Percentiles rank a stretch among this genome's conserved stretches.
Evolutionary conservation across 2,888 invertebrate genomes (phyloP).

Genomic region (Malacosoma neustria): DNA sequence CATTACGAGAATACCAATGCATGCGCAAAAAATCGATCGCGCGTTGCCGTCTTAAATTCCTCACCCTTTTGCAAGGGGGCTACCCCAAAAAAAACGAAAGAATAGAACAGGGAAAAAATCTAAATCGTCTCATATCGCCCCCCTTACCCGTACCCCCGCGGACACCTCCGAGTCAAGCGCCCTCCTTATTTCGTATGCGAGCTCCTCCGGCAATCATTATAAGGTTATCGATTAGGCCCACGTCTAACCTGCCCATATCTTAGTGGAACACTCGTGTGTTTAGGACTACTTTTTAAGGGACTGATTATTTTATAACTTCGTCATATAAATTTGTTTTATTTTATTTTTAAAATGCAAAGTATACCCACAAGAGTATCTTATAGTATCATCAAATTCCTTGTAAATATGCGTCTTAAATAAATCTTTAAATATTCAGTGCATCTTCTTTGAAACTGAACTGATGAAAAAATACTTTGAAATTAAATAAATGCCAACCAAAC

Average conservation of each 20-base stretch:
- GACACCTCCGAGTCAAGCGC: conserved; percentile 67
- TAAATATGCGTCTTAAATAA: too few species aligned
- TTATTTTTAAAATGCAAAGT: too few species aligned
- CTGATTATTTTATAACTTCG: conserved; percentile 11
- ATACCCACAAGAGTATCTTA: conserved; percentile 1
- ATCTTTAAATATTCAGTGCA: too few species aligned
- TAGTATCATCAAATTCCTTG: neutral
- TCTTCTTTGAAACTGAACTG: too few species aligned
- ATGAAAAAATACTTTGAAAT: too few species aligned
- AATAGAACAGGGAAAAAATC: conserved; percentile 75
- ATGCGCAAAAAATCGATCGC: conserved; percentile 74
- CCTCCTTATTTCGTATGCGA: conserved; percentile 77
- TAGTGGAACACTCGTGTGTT: conserved; percentile 55
- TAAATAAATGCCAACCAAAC: too few species aligned
- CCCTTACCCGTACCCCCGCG: conserved; percentile 41
- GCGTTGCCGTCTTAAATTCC: conserved; percentile 71
- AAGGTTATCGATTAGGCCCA: conserved; percentile 74
- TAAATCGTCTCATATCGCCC: conserved; percentile 75
- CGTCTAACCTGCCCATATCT: conserved; percentile 70
- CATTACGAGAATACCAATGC: conserved; percentile 75
- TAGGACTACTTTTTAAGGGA: conserved; percentile 37
- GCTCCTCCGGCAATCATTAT: conserved; percentile 75
- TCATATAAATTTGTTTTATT: too few species aligned
- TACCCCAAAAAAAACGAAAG: conserved; percentile 74
- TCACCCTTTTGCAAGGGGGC: conserved; percentile 72